Base-by-base conservation (phyloP, 64 coral and sea anemone genomes). In the Stylophora pistillata region DNA sequence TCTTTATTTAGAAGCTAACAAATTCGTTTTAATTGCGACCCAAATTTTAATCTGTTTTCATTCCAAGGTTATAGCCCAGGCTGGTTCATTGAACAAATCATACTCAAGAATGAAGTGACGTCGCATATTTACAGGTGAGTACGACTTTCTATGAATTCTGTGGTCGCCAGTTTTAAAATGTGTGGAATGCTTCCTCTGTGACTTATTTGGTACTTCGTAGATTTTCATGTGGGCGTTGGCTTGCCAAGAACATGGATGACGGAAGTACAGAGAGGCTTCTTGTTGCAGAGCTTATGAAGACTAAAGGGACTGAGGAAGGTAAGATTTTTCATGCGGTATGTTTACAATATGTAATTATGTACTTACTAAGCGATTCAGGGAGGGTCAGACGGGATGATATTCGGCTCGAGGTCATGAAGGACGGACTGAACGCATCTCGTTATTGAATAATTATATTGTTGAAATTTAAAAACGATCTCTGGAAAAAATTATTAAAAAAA, bases 81-180 rank as follows among this genome's bases (percentile, higher is more conserved):
- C 41, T 86, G 85, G 95, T 90, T 98, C 63, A 78, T 98, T 15
- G 96, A 98, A 56, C 96, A 98, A 92, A 76, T 98, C 4, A 91
- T 94, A 9, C 68, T 98, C 47, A 92, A 89, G 70, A 98, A 98
- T 90, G 96, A 98, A 77, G 76, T 98, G 23, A 98, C 96, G 52
- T 93, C 86, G 4, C 96, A 98, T 75, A 89, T 98, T 58, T 98
- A 94, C 86, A 91, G 96, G 96, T 94, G 72, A 72, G 72, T 9
- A 68, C 23, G 64, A 65, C 52, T 76, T 15, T 31, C 3, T 56
- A 30, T 15, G 28, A 61, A 20, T 59, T 12, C 15, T 64, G 16
- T 23, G 26, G 16, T 79, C 11, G 2, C 37, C 54, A 25, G 64
- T 12, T 4, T 21, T n/a, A 25, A 68, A 65, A 25, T 68, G 10